Conservation (phyloP, 2,888 invertebrate species). For the Panopea generosa region DNA sequence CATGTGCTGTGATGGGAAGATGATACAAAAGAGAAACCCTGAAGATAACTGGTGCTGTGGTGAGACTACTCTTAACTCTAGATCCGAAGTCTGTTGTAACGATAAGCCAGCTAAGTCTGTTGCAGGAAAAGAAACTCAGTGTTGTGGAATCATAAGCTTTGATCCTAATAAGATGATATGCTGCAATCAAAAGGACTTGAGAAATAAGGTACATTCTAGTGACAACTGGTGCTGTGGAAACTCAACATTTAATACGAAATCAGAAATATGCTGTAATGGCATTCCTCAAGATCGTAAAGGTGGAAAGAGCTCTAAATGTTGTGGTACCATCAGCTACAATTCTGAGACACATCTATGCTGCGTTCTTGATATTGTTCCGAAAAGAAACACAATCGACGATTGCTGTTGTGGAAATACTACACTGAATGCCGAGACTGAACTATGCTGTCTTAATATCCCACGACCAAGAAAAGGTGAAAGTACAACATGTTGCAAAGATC, state of each 20-base stretch:
- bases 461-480: constrained; percentile 23
- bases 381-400: constrained; percentile 35
- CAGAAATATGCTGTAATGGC: constrained; percentile 32
- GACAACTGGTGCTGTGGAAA: constrained; percentile 53
- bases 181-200: constrained; percentile 27
- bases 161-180: constrained; percentile 35
- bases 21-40: constrained; percentile 30
- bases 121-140: constrained; percentile 43
- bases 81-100: constrained; percentile 33
- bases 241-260: constrained; percentile 39
- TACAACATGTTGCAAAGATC: constrained; percentile 44
- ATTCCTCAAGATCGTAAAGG: constrained; percentile 40
- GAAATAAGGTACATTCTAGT: constrained; percentile 32
- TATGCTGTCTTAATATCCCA: constrained; percentile 33
- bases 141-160: constrained; percentile 36
- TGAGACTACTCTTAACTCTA: constrained; percentile 33
- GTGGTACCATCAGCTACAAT: constrained; percentile 37
- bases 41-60: constrained; percentile 53
- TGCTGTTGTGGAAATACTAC: constrained; percentile 40
- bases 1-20: constrained; percentile 49
- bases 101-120: constrained; percentile 33
- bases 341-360: constrained; percentile 33
- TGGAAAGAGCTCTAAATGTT: constrained; percentile 36
- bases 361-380: constrained; percentile 20
- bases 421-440: constrained; percentile 31